Conservation (phyloP, 2,888 invertebrate genomes). For the Molorchus minor region DNA sequence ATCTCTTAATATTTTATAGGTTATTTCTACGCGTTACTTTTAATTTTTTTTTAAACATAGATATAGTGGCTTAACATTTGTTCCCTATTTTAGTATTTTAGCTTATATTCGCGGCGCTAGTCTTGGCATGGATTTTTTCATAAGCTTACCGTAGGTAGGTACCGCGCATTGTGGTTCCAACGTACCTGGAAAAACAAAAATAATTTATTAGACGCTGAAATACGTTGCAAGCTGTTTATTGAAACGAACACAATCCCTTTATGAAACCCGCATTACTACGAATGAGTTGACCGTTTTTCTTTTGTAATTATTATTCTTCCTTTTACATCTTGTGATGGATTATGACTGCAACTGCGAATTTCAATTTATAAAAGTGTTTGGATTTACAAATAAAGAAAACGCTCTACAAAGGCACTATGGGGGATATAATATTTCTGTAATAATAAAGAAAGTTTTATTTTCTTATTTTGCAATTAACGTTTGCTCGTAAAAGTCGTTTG, state of each 20-base stretch:
- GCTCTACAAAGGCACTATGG: neutral
- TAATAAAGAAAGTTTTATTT: neutral
- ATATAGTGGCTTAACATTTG: no score
- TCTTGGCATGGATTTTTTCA: no score
- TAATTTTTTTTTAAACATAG: no score
- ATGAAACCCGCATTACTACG: neutral
- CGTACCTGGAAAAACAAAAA: no score
- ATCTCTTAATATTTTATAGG: no score
- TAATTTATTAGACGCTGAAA: no score
- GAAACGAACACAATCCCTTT: neutral
- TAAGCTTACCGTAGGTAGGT: no score
- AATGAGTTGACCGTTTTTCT: neutral
- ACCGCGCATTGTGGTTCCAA: no score
- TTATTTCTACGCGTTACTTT: no score
- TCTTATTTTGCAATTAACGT: conserved; percentile 12
- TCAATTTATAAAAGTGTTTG: conserved; percentile 13
- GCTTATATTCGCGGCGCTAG: no score
- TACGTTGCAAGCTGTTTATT: no score
- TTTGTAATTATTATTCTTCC: neutral
- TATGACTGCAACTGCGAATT: neutral
- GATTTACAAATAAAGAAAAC: neutral
- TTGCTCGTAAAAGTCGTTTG: neutral
- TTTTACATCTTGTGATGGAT: conserved; percentile 7
- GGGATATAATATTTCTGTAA: conserved; percentile 3
- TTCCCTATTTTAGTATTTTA: no score